Evolutionary conservation across 2,113 vertebrate genomes (phyloP).

Genomic region (Pimephales promelas): DNA sequence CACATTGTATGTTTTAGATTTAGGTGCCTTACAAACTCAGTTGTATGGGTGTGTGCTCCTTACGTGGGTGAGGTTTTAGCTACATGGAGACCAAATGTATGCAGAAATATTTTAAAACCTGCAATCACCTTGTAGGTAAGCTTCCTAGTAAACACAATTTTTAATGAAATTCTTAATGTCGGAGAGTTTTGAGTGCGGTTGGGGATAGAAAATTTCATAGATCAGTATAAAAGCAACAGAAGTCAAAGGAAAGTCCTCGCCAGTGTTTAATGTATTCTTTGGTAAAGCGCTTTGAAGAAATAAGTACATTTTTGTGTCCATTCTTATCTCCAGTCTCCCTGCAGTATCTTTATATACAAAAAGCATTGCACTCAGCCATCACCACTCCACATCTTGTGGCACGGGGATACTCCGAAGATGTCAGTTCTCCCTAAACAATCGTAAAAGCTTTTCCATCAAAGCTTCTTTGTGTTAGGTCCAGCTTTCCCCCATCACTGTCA

Average conservation of each 20-base stretch:
- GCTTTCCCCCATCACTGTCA: slow-evolving; percentile 64
- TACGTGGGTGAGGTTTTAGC: not conserved
- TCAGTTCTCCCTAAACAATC: slow-evolving; percentile 72
- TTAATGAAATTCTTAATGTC: not conserved
- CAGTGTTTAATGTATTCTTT: not conserved
- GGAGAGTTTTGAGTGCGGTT: not conserved
- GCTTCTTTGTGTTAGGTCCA: slow-evolving; percentile 68
- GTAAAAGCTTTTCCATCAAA: slow-evolving; percentile 59
- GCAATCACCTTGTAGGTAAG: not conserved
- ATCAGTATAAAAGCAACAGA: not conserved
- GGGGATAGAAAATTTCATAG: not conserved
- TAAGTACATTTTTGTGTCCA: not conserved
- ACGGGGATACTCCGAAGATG: slow-evolving; percentile 57
- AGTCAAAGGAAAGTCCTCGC: not conserved
- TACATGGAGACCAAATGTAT: not conserved
- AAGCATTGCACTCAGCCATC: slow-evolving; percentile 60
- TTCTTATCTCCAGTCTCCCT: slow-evolving; percentile 8
- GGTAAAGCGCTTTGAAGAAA: not conserved
- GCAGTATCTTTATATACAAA: slow-evolving; percentile 12
- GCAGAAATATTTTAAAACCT: not conserved
- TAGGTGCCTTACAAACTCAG: not conserved
- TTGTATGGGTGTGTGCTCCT: not conserved
- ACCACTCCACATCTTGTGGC: slow-evolving; percentile 59
- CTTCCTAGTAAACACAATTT: not conserved
- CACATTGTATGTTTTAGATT: not conserved